A percentile compares a stretch with the other conserved stretches of the same genome.
Evolutionary conservation across 2,888 invertebrate species (phyloP).

Genomic region (Drosophila macrothrix): DNA sequence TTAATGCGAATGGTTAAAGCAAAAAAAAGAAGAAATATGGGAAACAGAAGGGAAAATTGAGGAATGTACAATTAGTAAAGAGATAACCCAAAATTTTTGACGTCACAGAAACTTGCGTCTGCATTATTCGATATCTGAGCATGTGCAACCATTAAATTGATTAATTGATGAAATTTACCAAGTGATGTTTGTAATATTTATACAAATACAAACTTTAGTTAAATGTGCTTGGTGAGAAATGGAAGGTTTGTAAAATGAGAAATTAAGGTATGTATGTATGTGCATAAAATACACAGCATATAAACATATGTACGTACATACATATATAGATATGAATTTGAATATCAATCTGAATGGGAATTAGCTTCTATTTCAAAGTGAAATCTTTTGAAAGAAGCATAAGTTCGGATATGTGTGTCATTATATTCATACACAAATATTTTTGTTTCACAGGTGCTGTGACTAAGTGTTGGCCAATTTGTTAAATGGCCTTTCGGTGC

Average conservation of each 20-base stretch:
- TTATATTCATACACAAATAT: not conserved
- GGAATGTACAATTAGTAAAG: conserved; percentile 11
- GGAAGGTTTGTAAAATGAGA: not conserved
- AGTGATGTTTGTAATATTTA: not conserved
- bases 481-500: conserved; percentile 31
- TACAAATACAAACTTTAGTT: not conserved
- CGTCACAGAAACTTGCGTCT: not conserved
- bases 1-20: not conserved
- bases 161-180: not conserved
- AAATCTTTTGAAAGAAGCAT: conserved; percentile 7
- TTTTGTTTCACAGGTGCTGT: not conserved
- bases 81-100: not conserved
- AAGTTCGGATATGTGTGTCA: not conserved
- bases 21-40: not conserved
- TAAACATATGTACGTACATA: not conserved
- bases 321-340: not conserved
- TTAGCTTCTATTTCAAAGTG: not conserved
- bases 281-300: not conserved
- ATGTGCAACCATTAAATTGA: not conserved
- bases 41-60: not conserved
- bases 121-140: not conserved
- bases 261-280: not conserved
- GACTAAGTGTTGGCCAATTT: conserved; percentile 41
- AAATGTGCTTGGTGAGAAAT: not conserved
- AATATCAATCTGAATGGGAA: not conserved